Conservation (phyloP, 1,140 invertebrate species). For the Nasonia longicornis region DNA sequence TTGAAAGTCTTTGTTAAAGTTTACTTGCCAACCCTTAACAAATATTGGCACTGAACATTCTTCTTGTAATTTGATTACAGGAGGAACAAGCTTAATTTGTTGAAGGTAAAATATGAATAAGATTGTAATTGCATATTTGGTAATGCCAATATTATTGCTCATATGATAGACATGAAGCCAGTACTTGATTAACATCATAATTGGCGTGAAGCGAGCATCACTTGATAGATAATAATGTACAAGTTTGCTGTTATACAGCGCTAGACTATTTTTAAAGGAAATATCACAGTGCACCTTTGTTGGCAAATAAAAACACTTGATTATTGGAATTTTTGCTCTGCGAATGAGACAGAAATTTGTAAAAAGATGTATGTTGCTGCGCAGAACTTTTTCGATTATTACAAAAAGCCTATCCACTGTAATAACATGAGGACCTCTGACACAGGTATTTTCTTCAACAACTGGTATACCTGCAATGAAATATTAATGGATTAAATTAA, state of each 20-base stretch:
- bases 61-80: conserved; percentile 62
- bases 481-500: not conserved
- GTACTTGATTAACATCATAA: conserved; percentile 76
- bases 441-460: not conserved
- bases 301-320: conserved; percentile 74
- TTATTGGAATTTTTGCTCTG: conserved; percentile 77
- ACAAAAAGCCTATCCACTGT: not conserved
- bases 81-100: conserved; percentile 67
- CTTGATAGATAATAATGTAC: conserved; percentile 72
- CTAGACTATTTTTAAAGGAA: conserved; percentile 75
- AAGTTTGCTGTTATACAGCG: conserved; percentile 73
- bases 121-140: conserved; percentile 74
- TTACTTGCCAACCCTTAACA: conserved; percentile 69
- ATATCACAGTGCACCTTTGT: conserved; percentile 75
- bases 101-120: conserved; percentile 76
- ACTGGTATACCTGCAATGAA: conserved; percentile 15
- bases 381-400: not conserved
- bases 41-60: conserved; percentile 45
- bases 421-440: conserved; percentile 18
- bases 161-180: conserved; percentile 72
- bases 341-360: conserved; percentile 72
- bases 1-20: conserved; percentile 55
- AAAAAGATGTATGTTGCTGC: conserved; percentile 60
- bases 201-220: conserved; percentile 70
- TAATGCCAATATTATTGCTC: conserved; percentile 48